These are phyloP conservation scores for Latrodectus hesperus DNA, from an alignment of 2,888 invertebrate genomes.

Conservation along the genomic window DNA sequence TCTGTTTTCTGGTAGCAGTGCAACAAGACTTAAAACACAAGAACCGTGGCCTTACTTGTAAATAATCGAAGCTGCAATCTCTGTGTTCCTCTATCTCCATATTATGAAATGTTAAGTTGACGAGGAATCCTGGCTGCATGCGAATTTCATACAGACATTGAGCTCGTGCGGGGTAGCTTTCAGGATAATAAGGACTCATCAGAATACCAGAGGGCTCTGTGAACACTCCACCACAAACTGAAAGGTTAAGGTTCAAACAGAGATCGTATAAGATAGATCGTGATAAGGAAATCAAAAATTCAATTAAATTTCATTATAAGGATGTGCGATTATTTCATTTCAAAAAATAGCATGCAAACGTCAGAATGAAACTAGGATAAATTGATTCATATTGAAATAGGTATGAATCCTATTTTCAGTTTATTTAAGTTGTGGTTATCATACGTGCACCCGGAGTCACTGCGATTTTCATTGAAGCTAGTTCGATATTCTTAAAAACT, in stretches of 20 bases:
- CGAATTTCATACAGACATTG: slow-evolving; percentile 87
- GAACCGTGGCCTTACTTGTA: slow-evolving; percentile 77
- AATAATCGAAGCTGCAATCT: slow-evolving; percentile 81
- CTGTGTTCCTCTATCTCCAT: slow-evolving; percentile 79
- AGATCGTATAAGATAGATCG: too few species aligned
- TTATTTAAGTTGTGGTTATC: too few species aligned
- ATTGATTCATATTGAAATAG: too few species aligned
- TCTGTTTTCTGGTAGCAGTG: neutral
- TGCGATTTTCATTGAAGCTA: too few species aligned
- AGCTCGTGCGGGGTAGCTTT: slow-evolving; percentile 83
- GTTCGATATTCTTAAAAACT: too few species aligned
- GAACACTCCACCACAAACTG: slow-evolving; percentile 89
- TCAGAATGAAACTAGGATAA: too few species aligned
- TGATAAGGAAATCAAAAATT: too few species aligned
- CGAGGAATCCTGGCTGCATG: slow-evolving; percentile 81
- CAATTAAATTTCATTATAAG: too few species aligned
- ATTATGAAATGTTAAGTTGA: slow-evolving; percentile 82
- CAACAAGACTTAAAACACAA: neutral
- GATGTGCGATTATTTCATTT: too few species aligned
- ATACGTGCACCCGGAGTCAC: too few species aligned
- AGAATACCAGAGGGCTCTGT: slow-evolving; percentile 82
- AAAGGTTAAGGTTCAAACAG: neutral
- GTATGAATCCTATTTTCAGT: too few species aligned
- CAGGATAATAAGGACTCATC: slow-evolving; percentile 88
- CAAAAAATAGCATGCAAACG: too few species aligned